These are phyloP conservation scores for Mesorhabditis belari DNA, from an alignment of 2,888 invertebrate species.

Conservation along the genomic window DNA sequence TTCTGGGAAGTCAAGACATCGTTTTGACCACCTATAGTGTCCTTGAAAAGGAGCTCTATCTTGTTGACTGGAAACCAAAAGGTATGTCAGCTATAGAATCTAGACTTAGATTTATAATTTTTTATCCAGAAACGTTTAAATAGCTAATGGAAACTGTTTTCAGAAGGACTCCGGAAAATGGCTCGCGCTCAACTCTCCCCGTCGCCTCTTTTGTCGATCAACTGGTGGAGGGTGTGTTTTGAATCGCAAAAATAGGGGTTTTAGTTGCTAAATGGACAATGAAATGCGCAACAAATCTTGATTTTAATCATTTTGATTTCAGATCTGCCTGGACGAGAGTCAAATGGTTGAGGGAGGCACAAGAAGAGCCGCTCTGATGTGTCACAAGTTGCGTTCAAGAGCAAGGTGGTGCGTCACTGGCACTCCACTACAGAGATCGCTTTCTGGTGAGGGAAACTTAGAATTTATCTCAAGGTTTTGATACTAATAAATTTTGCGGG, in stretches of 20 bases:
- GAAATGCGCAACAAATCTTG: too few species aligned
- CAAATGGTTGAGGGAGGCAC: constrained; percentile 69
- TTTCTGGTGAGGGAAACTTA: constrained; percentile 57
- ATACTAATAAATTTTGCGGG: too few species aligned
- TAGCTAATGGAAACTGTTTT: constrained; percentile 13
- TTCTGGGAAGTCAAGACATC: constrained; percentile 66
- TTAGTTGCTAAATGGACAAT: constrained; percentile 1
- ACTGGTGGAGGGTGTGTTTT: constrained; percentile 70
- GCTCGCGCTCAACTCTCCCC: constrained; percentile 65
- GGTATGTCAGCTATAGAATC: too few species aligned
- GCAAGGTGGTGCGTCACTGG: constrained; percentile 71
- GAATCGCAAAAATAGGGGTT: background rate
- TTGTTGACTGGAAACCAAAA: constrained; percentile 58
- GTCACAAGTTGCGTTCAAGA: constrained; percentile 60
- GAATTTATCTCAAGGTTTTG: too few species aligned
- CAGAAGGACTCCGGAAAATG: constrained; percentile 59
- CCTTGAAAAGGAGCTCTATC: constrained; percentile 64
- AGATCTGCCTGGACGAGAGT: constrained; percentile 65
- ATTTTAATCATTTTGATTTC: background rate
- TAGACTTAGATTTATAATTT: too few species aligned
- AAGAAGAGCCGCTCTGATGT: constrained; percentile 64
- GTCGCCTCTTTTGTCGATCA: constrained; percentile 66
- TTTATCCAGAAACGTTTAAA: background rate
- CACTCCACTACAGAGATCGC: constrained; percentile 65
- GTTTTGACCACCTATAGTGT: constrained; percentile 69